Percentiles rank a stretch among this genome's conserved stretches.
phyloP scores from a whole-genome alignment of 2,113 vertebrate species.

The Lampris megalopsis region DNA sequence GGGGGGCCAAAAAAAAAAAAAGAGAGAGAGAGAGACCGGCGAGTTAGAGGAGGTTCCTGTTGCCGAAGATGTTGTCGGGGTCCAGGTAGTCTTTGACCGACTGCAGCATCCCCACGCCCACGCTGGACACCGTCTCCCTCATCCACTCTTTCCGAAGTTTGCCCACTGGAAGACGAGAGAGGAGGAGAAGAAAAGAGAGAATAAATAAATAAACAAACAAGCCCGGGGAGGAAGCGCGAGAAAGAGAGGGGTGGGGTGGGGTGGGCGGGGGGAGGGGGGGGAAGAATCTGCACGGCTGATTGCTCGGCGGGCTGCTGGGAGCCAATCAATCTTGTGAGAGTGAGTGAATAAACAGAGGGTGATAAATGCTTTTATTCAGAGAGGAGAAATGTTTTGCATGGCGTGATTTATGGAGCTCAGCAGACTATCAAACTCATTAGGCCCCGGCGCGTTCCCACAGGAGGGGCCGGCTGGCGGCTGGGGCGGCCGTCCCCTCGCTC shows the following conservation, averaged over 20 bases:
- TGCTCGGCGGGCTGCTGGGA: slow-evolving; percentile 88
- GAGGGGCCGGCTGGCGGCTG: slow-evolving; percentile 88
- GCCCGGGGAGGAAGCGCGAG: slow-evolving; percentile 71
- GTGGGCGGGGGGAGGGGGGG: slow-evolving; percentile 19
- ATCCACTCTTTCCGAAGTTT: slow-evolving; percentile 99
- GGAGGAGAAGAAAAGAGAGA: slow-evolving; percentile 70
- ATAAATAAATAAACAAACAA: slow-evolving; percentile 66
- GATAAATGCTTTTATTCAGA: slow-evolving; percentile 99
- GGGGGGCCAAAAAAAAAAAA: slow-evolving; percentile 24
- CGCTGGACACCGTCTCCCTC: slow-evolving; percentile 91
- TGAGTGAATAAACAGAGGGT: slow-evolving; percentile 98
- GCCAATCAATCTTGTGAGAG: slow-evolving; percentile 98
- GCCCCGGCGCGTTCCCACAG: slow-evolving; percentile 91
- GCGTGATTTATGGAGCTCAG: slow-evolving; percentile 99
- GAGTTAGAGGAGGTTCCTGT: slow-evolving; percentile 95
- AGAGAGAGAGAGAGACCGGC: slow-evolving; percentile 33
- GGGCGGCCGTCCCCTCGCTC: slow-evolving; percentile 80
- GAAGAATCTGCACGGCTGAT: slow-evolving; percentile 82
- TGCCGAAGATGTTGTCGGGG: slow-evolving; percentile 98
- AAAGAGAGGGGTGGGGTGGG: slow-evolving; percentile 52
- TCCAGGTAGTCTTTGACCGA: slow-evolving; percentile 98
- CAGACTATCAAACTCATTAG: slow-evolving; percentile 99
- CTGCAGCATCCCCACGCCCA: slow-evolving; percentile 95
- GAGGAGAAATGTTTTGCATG: slow-evolving; percentile 99
- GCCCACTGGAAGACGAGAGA: slow-evolving; percentile 88